These are phyloP conservation scores for Sitobion miscanthi DNA, from an alignment of 1,140 invertebrate genomes.

Conservation along the genomic window DNA sequence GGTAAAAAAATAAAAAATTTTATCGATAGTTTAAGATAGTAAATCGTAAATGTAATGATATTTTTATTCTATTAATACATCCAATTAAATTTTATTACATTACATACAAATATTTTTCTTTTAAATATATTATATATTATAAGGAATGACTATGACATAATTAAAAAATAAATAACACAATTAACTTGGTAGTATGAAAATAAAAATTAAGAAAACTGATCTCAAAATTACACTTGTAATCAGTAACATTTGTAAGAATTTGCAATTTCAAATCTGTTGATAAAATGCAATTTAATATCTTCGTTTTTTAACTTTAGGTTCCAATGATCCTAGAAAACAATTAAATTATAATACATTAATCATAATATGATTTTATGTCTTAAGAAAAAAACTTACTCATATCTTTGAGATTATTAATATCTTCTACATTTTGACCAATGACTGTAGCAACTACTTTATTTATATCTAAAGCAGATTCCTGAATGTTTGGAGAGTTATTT, in stretches of 20 bases:
- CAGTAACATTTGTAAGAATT: not conserved
- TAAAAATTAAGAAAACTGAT: not conserved
- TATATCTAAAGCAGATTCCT: not conserved
- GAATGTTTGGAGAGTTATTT: not conserved
- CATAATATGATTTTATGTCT: not conserved
- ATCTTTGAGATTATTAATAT: slow-evolving; percentile 38
- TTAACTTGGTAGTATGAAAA: slow-evolving; percentile 3
- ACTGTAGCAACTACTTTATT: slow-evolving; percentile 32
- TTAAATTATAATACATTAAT: not conserved
- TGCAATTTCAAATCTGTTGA: not conserved
- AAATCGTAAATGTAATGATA: not conserved
- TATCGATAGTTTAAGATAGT: not conserved
- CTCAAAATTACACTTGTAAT: not conserved
- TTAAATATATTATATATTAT: not conserved
- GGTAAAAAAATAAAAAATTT: not conserved
- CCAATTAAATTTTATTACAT: not conserved
- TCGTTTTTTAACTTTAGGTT: not conserved
- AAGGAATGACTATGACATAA: not conserved
- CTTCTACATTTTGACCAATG: slow-evolving; percentile 22
- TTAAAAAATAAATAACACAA: slow-evolving; percentile 28
- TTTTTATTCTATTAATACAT: not conserved
- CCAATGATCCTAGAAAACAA: slow-evolving; percentile 7
- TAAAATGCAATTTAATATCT: not conserved
- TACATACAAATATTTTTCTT: not conserved
- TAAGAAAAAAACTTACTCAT: slow-evolving; percentile 21